Percentiles rank a stretch among this genome's conserved stretches.
Conservation (phyloP, 2,797 vertebrate species). For the Diplodus sargus region DNA sequence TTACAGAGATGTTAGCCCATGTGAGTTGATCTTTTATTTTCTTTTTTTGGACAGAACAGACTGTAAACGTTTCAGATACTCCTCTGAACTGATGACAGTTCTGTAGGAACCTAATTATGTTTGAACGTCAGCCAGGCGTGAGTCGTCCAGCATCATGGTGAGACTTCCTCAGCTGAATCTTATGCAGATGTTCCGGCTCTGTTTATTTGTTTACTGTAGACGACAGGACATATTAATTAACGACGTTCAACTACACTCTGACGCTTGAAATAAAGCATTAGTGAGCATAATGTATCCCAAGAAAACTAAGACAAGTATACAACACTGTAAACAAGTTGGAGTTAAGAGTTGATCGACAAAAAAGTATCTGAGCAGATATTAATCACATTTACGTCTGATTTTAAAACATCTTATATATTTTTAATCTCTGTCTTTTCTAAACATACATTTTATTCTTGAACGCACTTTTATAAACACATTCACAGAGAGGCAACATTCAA, state of each 20-base stretch:
- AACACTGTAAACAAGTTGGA: background rate
- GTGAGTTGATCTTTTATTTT: slow-evolving; percentile 86
- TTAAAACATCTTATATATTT: background rate
- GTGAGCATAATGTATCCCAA: too few species aligned
- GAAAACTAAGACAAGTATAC: too few species aligned
- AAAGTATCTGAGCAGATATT: background rate
- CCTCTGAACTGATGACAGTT: background rate
- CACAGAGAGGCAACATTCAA: background rate
- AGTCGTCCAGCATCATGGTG: background rate
- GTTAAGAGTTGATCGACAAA: background rate
- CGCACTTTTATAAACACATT: background rate
- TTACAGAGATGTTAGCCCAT: slow-evolving; percentile 99
- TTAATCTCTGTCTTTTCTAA: background rate
- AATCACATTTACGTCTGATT: background rate
- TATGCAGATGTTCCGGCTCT: slow-evolving; percentile 1
- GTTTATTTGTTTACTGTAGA: background rate
- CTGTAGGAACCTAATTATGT: slow-evolving; percentile 20
- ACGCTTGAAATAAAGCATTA: background rate
- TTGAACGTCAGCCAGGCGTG: slow-evolving; percentile 15
- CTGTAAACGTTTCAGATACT: background rate
- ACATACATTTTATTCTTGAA: background rate
- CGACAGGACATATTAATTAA: background rate
- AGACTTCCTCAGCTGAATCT: background rate
- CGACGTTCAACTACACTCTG: background rate
- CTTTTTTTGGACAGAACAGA: background rate